These are phyloP conservation scores for Gymnopithys bicolor DNA, from an alignment of 2,797 vertebrate species.

Conservation along the genomic window DNA sequence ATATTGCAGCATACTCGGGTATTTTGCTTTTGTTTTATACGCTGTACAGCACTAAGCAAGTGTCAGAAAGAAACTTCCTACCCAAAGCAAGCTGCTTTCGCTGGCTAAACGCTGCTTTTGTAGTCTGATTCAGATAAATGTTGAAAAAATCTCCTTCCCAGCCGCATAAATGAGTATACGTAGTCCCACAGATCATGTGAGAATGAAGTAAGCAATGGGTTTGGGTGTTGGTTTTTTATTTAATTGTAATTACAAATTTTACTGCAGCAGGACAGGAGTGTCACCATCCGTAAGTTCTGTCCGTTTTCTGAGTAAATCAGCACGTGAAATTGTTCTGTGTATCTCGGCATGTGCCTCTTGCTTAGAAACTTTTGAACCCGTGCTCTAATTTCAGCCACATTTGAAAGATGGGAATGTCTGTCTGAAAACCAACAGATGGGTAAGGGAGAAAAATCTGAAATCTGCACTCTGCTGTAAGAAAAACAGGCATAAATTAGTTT, in stretches of 20 bases:
- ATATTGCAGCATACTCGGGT: background rate
- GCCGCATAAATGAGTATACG: background rate
- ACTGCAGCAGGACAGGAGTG: rapidly evolving
- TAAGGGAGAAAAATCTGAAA: background rate
- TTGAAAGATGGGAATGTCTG: background rate
- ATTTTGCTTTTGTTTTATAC: background rate
- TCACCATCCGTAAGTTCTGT: background rate
- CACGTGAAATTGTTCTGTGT: background rate
- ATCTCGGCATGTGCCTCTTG: background rate
- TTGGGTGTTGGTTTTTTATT: background rate
- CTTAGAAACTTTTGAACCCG: background rate
- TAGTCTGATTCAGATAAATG: background rate
- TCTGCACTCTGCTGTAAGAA: background rate
- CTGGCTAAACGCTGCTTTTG: background rate
- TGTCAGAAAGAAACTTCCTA: background rate
- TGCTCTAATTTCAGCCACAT: background rate
- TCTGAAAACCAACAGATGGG: background rate
- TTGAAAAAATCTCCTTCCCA: background rate
- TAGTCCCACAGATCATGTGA: background rate
- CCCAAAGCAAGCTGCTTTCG: background rate
- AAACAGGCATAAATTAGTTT: background rate
- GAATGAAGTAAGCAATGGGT: background rate
- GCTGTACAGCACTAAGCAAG: no score
- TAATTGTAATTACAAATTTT: background rate
- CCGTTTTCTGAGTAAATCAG: background rate